Evolutionary conservation across 2,888 invertebrate genomes (phyloP).

Genomic region (Eupithecia subumbrata): DNA sequence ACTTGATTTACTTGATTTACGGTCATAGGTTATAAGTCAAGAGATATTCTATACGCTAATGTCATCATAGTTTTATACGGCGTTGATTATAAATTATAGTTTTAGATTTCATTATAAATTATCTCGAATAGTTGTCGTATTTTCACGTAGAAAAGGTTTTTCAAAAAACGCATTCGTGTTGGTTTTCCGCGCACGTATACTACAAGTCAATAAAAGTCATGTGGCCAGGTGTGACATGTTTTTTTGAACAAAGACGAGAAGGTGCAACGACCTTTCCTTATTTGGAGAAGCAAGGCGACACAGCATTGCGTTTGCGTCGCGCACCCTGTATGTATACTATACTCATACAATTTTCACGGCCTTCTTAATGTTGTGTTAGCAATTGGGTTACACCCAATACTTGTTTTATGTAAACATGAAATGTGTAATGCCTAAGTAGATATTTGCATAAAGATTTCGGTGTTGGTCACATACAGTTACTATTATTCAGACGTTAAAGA

Average conservation of each 20-base stretch:
- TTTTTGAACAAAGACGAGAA: constrained; percentile 73
- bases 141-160: constrained; percentile 49
- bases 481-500: not conserved
- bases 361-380: constrained; percentile 23
- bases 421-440: not conserved
- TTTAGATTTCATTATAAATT: not conserved
- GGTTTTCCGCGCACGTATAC: constrained; percentile 69
- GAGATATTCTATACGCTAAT: constrained; percentile 39
- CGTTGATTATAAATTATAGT: constrained; percentile 32
- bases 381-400: constrained; percentile 1
- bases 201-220: constrained; percentile 58
- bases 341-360: constrained; percentile 46
- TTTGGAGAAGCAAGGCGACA: constrained; percentile 68
- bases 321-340: constrained; percentile 41
- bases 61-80: constrained; percentile 39
- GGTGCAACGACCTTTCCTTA: constrained; percentile 78
- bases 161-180: constrained; percentile 54
- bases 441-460: not conserved
- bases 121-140: constrained; percentile 25
- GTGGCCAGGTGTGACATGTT: constrained; percentile 67
- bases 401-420: not conserved
- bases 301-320: constrained; percentile 42
- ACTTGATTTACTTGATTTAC: constrained; percentile 36
- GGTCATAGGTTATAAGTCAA: constrained; percentile 39
- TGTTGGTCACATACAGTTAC: not conserved